A percentile compares a stretch with the other conserved stretches of the same genome.
Evolutionary conservation across 2,888 invertebrate species (phyloP).

Genomic region (Caenorhabditis imperialis): DNA sequence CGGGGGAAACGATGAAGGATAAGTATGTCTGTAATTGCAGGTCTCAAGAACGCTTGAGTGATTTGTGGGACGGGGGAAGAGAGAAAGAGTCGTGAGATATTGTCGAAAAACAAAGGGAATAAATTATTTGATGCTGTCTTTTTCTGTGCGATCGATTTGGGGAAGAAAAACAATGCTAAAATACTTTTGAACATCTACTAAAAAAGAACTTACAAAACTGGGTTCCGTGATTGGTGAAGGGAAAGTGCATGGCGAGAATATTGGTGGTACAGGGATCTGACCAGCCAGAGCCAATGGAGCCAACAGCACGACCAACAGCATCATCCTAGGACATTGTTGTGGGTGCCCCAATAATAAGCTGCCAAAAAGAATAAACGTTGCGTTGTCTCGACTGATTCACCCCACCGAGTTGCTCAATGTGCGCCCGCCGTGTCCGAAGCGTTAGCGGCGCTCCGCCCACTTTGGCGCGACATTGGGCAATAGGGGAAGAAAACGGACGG

Average conservation of each 20-base stretch:
- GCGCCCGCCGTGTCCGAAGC: slow-evolving; percentile 42
- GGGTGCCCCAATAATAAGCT: slow-evolving; percentile 45
- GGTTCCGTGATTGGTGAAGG: slow-evolving; percentile 61
- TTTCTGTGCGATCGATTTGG: too few species aligned
- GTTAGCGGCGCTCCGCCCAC: slow-evolving; percentile 52
- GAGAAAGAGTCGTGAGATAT: slow-evolving; percentile 8
- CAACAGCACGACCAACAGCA: slow-evolving; percentile 25
- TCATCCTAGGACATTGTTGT: too few species aligned
- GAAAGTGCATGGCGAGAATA: slow-evolving; percentile 68
- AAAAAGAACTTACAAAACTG: slow-evolving; percentile 46
- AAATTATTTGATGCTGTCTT: slow-evolving; percentile 19
- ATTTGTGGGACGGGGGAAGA: slow-evolving; percentile 35
- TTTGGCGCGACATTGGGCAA: slow-evolving; percentile 53
- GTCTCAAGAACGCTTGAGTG: slow-evolving; percentile 49
- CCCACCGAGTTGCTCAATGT: slow-evolving; percentile 45
- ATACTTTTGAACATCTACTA: background rate
- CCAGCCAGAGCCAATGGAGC: slow-evolving; percentile 28
- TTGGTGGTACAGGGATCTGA: slow-evolving; percentile 63
- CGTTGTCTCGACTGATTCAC: slow-evolving; percentile 52
- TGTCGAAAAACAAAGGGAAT: slow-evolving; percentile 39
- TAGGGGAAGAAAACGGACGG: slow-evolving; percentile 43
- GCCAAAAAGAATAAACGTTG: slow-evolving; percentile 25
- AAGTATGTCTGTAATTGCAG: slow-evolving; percentile 38
- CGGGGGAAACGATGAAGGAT: slow-evolving; percentile 3
- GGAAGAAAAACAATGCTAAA: background rate